Conservation (phyloP, 2,113 vertebrate genomes). For the Lynx canadensis region DNA sequence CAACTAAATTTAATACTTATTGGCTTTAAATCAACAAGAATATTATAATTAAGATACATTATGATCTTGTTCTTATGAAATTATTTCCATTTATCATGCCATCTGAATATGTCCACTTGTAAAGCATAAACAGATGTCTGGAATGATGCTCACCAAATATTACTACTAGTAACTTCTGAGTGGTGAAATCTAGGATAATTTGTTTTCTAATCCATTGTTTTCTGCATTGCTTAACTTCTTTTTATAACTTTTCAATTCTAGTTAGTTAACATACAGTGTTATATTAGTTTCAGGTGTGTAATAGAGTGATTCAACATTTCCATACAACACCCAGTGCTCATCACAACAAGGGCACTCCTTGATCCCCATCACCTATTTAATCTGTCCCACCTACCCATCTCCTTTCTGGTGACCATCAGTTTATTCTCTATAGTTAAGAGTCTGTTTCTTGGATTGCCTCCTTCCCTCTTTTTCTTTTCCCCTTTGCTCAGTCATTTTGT, state of each 20-base stretch:
- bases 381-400: background rate
- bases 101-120: background rate
- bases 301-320: background rate
- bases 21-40: slow-evolving; percentile 13
- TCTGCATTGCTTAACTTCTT: background rate
- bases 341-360: background rate
- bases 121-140: background rate
- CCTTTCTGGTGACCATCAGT: background rate
- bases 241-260: background rate
- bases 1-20: background rate
- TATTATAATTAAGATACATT: background rate
- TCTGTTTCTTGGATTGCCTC: background rate
- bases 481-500: background rate
- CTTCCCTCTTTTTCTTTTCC: background rate
- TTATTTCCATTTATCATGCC: background rate
- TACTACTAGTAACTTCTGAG: background rate
- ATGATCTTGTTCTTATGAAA: background rate
- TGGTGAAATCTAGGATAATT: background rate
- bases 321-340: background rate
- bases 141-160: background rate
- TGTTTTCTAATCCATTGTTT: background rate
- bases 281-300: background rate
- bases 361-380: background rate
- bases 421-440: background rate
- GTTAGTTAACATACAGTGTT: background rate